Percentiles rank a stretch among this genome's conserved stretches.
Conservation (phyloP, 2,113 vertebrate species). For the Pantherophis guttatus region DNA sequence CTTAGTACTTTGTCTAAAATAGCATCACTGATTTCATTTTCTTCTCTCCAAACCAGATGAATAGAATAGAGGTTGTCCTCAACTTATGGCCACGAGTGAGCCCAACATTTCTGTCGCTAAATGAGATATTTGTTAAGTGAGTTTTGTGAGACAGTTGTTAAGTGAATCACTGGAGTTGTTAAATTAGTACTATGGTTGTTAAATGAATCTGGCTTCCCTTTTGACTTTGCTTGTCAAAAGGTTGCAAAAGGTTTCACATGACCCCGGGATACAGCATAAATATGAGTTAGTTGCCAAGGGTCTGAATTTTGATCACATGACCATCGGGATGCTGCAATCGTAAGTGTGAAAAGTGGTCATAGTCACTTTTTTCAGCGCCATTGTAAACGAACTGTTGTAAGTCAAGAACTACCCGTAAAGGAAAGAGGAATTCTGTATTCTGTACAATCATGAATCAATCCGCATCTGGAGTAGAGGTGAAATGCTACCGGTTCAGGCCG, state of each 20-base stretch:
- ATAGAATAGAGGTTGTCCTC: neutral
- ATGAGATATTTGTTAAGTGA: neutral
- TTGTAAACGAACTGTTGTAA: no score
- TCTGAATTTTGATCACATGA: neutral
- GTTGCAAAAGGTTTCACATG: neutral
- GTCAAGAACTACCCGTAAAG: neutral
- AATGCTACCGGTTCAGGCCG: no score
- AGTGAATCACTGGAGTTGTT: neutral
- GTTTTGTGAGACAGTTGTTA: neutral
- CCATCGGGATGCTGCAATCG: neutral
- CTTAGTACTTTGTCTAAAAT: neutral
- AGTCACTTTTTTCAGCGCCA: no score
- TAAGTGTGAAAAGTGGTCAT: no score
- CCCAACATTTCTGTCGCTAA: neutral
- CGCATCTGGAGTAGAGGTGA: neutral
- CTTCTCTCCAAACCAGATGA: neutral
- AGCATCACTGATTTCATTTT: neutral
- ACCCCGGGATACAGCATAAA: neutral
- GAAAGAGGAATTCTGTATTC: neutral
- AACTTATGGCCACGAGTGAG: neutral
- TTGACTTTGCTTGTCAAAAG: neutral
- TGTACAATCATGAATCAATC: neutral
- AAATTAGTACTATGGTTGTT: no score
- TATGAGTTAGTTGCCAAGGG: neutral
- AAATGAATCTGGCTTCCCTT: no score